phyloP scores from a whole-genome alignment of 2,113 vertebrate genomes.

The Plestiodon gilberti region DNA sequence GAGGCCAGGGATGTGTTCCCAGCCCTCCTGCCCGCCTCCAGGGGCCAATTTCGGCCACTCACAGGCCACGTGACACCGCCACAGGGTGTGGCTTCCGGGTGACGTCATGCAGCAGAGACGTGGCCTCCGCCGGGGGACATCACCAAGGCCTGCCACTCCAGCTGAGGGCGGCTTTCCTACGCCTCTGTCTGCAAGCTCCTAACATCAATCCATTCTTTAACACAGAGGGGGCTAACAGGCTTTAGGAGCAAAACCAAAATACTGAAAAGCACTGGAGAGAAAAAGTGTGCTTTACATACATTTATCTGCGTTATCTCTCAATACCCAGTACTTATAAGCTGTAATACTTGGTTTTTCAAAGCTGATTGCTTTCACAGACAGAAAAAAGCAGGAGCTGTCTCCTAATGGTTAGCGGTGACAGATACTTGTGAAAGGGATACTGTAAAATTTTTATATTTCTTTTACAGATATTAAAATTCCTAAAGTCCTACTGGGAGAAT shows the following conservation, averaged over 20 bases:
- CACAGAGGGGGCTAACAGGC: neutral
- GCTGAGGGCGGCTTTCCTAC: too few species aligned
- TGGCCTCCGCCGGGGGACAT: too few species aligned
- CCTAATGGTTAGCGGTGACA: neutral
- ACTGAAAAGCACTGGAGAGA: too few species aligned
- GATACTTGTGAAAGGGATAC: neutral
- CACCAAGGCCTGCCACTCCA: too few species aligned
- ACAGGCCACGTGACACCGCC: too few species aligned
- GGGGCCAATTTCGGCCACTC: too few species aligned
- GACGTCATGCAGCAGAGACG: too few species aligned
- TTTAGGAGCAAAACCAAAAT: neutral
- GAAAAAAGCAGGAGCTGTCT: neutral
- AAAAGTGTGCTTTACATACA: neutral
- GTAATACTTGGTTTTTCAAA: neutral
- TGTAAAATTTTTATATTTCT: neutral
- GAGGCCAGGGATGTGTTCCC: too few species aligned
- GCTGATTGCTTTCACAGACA: neutral
- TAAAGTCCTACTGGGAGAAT: neutral
- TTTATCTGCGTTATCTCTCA: neutral
- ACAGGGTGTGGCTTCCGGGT: too few species aligned
- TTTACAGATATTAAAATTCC: neutral
- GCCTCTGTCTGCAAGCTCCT: too few species aligned
- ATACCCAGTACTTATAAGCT: neutral
- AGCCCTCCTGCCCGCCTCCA: too few species aligned
- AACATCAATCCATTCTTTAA: too few species aligned